Evolutionary conservation across 2,113 vertebrate species (phyloP), one percentile per base, ranked within the genome.

Genomic region (Rhinichthys klamathensis): DNA sequence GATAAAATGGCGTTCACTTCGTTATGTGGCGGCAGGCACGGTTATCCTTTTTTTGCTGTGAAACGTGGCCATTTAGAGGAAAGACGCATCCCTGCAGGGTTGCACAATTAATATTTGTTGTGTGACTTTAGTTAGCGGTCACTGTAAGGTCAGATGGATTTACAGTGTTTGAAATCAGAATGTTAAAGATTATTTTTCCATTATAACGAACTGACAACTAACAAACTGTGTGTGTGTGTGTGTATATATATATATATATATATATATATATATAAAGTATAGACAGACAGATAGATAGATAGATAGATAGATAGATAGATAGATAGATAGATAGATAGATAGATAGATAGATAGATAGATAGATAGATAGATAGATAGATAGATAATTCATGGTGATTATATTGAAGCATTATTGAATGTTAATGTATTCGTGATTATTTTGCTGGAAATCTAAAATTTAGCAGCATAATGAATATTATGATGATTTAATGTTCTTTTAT

Each of bases 101-200:
- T 91, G 86, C 90, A 82, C 92, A 92, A 93, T 94, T 94, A 94
- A 92, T 91, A 91, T 88, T 83, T 80, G 16, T 89, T 90, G 91
- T 90, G 90, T 92, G 88, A 86, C 90, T 92, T 86, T 90, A 89
- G 91, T 88, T 86, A 87, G 89, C 87, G 82, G 81, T 80, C 72
- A 41, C 69, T 75, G 85, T 88, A 91, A 92, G 93, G 91, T 91
- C 89, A 87, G 85, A 86, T 87, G 89, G 86, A 93, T 93, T 91
- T 92, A 93, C 90, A 84, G 79, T 87, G 87, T 89, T 84, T 82
- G 80, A 88, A 89, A 89, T 84, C 90, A 84, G 82, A 81, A 85
- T 85, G 79, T 84, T 89, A 88, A 89, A 58, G 89, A 89, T 89
- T 83, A 91, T 91, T 92, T 81, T 88, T 87, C 90, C 90, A 84